These are phyloP conservation scores for Montipora cactus DNA, from an alignment of 64 coral and sea anemone genomes.

Conservation along the genomic window DNA sequence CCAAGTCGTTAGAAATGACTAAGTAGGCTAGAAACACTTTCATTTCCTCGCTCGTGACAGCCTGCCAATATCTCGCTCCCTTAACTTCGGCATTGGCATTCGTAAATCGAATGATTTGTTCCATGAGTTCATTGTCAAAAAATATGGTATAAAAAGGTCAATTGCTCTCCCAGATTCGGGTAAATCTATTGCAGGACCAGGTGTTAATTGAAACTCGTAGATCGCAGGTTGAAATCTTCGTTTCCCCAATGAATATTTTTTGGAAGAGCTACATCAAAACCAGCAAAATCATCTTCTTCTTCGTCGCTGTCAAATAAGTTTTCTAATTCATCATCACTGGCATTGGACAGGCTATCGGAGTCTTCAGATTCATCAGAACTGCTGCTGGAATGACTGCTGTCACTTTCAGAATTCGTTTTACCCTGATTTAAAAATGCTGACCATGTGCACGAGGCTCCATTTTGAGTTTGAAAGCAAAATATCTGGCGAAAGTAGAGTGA, in stretches of 20 bases:
- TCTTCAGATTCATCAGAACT: neutral
- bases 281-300: neutral
- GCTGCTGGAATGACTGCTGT: neutral
- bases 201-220: neutral
- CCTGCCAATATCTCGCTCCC: neutral
- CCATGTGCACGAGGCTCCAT: neutral
- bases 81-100: neutral
- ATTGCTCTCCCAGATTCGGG: conserved; percentile 17
- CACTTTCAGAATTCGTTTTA: neutral
- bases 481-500: neutral
- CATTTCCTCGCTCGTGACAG: conserved; percentile 10
- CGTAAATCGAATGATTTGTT: conserved; percentile 4
- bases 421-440: neutral
- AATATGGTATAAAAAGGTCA: neutral
- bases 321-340: neutral
- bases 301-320: neutral
- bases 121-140: neutral
- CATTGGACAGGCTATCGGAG: neutral
- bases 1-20: conserved; percentile 63
- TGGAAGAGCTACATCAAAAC: neutral
- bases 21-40: conserved; percentile 61
- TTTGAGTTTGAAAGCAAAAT: neutral
- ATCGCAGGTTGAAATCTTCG: neutral
- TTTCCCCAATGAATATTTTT: neutral
- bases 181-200: neutral